Evolutionary conservation across 2,113 vertebrate genomes (phyloP), one percentile per base, ranked within the genome.

Genomic region (Forbesichthys papilliferus): DNA sequence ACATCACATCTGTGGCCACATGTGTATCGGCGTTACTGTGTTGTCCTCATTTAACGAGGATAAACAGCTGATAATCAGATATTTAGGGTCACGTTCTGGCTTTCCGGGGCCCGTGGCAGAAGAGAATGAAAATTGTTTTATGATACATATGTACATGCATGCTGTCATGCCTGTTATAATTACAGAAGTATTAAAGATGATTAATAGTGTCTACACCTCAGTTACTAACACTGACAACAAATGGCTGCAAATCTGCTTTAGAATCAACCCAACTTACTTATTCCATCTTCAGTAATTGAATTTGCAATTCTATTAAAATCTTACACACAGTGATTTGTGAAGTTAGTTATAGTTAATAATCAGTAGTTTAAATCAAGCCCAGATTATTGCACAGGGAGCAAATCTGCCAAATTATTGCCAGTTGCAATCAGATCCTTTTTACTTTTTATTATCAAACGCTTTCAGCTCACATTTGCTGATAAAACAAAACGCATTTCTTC

Each of bases 41-140:
- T 84, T 89, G 86, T 91, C 84, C 75, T 88, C 86, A 48, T 87
- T 90, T 91, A 90, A 87, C 64, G 2, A 82, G 81, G 86, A 90
- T 88, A 90, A 91, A 89, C 86, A 86, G 85, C 86, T 88, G 75
- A 89, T 91, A 82, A 89, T 88, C 83, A 79, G 80, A 87, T 87
- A 83, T 85, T 86, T 83, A 87, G 81, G 71, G 78, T 74, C 84
- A 80, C 78, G 60, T 76, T 76, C 61, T 62, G 69, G 75, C 79
- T 84, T 66, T 78, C 2, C 3, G 16, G 48, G 53, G 59, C 48
- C 69, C 48, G 9, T 20, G 6, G 48, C 52, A 59, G 27, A 65
- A 66, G 58, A n/a, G 2, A 54, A 69, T 64, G 67, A 9, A 33
- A 56, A 58, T 55, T 59, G 18, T 42, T 69, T 48, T 13, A 36